A percentile compares a stretch with the other conserved stretches of the same genome.
phyloP scores from a whole-genome alignment of 1,140 invertebrate species.

The Neodiprion pinetum region DNA sequence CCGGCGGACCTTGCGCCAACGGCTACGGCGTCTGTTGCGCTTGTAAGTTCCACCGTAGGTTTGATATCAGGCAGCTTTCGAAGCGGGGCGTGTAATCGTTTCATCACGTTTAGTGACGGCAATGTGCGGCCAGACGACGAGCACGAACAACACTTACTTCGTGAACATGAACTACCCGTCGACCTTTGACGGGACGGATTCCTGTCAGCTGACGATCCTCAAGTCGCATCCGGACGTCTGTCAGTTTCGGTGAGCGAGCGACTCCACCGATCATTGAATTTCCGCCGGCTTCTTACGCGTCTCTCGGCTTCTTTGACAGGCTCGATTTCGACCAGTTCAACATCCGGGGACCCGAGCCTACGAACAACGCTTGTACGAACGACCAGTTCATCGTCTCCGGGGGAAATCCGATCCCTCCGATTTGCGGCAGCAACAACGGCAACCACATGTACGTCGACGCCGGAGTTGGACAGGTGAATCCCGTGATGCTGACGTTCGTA shows the following conservation, averaged over 20 bases:
- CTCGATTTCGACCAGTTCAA: constrained; percentile 82
- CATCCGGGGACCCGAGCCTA: constrained; percentile 73
- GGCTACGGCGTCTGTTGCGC: constrained; percentile 79
- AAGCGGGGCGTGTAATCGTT: not conserved
- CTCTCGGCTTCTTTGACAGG: constrained; percentile 55
- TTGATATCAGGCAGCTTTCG: not conserved
- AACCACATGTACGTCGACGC: constrained; percentile 89
- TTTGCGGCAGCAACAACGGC: constrained; percentile 83
- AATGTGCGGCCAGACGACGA: constrained; percentile 76
- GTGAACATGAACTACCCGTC: constrained; percentile 81
- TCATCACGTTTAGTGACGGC: constrained; percentile 69
- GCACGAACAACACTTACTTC: constrained; percentile 84
- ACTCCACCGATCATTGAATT: not conserved
- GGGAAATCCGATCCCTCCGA: constrained; percentile 78
- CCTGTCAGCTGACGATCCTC: constrained; percentile 81
- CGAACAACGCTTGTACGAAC: constrained; percentile 80
- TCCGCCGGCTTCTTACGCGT: not conserved
- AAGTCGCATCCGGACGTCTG: constrained; percentile 80
- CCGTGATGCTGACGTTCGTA: constrained; percentile 79
- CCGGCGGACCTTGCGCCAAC: constrained; percentile 77
- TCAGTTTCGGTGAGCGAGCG: constrained; percentile 73
- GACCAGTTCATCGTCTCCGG: constrained; percentile 87
- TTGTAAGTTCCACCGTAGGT: constrained; percentile 62
- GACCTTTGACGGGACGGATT: constrained; percentile 76
- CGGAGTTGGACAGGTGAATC: constrained; percentile 74